Evolutionary conservation across 2,888 invertebrate genomes (phyloP).

Genomic region (Amphipyra tragopoginis): DNA sequence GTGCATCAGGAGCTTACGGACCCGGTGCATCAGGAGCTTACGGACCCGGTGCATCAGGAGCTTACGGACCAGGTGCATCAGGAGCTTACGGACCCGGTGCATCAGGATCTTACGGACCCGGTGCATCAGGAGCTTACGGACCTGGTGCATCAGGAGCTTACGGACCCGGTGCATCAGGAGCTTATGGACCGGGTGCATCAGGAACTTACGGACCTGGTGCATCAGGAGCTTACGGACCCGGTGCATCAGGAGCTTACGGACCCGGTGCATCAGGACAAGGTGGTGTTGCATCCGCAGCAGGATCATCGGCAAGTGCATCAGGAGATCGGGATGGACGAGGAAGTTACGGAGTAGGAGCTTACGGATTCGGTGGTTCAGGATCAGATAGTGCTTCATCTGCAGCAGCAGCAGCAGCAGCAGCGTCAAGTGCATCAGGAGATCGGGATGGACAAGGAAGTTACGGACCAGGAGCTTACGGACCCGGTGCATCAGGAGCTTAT

Average conservation of each 20-base stretch:
- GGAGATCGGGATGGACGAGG: background rate
- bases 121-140: background rate
- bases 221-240: background rate
- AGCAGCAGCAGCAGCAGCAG: conserved; percentile 6
- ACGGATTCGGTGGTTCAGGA: too few relatives aligned
- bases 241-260: background rate
- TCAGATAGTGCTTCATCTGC: background rate
- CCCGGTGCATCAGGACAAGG: too few relatives aligned
- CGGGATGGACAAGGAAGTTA: too few relatives aligned
- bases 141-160: too few relatives aligned
- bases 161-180: background rate
- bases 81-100: conserved; percentile 34
- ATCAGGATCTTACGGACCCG: conserved; percentile 28
- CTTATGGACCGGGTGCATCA: conserved; percentile 4
- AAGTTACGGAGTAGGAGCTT: background rate
- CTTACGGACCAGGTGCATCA: background rate
- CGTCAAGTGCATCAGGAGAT: background rate
- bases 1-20: conserved; percentile 6
- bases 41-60: too few relatives aligned
- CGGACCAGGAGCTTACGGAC: background rate
- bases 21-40: background rate
- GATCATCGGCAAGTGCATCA: conserved; percentile 9
- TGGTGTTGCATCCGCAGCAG: conserved; percentile 4
- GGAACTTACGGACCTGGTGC: background rate
- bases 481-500: background rate